A percentile compares a stretch with the other conserved stretches of the same genome.
Conservation (phyloP, 2,113 vertebrate genomes). For the Thamnophis sirtalis region DNA sequence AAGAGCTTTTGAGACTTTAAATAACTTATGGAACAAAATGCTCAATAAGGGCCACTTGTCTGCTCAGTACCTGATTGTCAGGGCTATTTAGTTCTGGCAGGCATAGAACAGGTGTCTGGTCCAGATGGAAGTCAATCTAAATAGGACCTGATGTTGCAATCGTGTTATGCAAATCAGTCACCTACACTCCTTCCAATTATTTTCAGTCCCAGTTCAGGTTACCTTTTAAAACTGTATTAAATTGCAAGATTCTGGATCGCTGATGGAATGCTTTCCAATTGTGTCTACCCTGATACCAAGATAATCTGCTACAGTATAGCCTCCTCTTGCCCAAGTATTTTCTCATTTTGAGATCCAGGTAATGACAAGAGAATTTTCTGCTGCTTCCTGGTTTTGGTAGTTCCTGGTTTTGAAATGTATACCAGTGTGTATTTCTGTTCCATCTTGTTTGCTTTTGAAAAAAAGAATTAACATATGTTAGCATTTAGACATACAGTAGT, state of each 20-base stretch:
- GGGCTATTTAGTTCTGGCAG: neutral
- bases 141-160: neutral
- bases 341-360: neutral
- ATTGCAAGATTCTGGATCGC: neutral
- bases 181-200: neutral
- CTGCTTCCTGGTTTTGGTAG: neutral
- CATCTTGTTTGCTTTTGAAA: neutral
- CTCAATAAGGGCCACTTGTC: neutral
- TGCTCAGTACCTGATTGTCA: neutral
- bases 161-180: neutral
- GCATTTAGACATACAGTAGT: neutral
- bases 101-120: neutral
- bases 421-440: neutral
- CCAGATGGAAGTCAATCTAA: neutral
- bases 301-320: neutral
- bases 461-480: neutral
- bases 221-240: neutral
- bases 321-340: neutral
- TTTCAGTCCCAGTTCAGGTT: neutral
- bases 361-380: neutral
- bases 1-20: neutral
- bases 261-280: neutral
- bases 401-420: neutral
- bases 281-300: neutral
- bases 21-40: neutral